A percentile compares a stretch with the other conserved stretches of the same genome.
These are phyloP conservation scores for Gadopsis marmoratus DNA, from an alignment of 2,797 vertebrate genomes.

Conservation along the genomic window DNA sequence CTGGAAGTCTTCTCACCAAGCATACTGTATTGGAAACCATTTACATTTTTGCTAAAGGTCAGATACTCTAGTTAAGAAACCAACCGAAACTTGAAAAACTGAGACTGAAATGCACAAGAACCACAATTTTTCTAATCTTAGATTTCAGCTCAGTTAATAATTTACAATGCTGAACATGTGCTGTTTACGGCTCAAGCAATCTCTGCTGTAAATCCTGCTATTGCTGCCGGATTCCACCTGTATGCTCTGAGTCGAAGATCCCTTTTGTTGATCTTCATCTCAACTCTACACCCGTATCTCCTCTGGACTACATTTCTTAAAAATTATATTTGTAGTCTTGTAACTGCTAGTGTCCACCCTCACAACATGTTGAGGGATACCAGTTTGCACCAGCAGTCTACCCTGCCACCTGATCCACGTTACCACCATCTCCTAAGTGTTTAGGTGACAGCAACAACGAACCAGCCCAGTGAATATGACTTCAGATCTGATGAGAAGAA, in stretches of 20 bases:
- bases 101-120: no score
- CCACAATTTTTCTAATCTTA: not conserved
- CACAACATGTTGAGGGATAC: not conserved
- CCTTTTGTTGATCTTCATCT: constrained; percentile 2
- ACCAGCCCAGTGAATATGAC: not conserved
- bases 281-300: not conserved
- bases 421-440: not conserved
- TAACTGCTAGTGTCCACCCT: not conserved
- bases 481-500: not conserved
- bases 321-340: not conserved
- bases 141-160: not conserved
- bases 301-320: not conserved
- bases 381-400: not conserved
- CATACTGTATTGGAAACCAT: not conserved
- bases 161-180: constrained; percentile 10
- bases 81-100: not conserved
- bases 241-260: not conserved
- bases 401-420: not conserved
- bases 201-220: constrained; percentile 1
- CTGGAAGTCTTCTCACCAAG: not conserved
- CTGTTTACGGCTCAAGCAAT: not conserved
- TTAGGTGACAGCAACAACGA: not conserved
- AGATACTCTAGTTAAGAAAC: not conserved
- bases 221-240: constrained; percentile 2
- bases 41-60: constrained; percentile 8